phyloP scores from a whole-genome alignment of 2,888 invertebrate species.

The Acronicta leporina region DNA sequence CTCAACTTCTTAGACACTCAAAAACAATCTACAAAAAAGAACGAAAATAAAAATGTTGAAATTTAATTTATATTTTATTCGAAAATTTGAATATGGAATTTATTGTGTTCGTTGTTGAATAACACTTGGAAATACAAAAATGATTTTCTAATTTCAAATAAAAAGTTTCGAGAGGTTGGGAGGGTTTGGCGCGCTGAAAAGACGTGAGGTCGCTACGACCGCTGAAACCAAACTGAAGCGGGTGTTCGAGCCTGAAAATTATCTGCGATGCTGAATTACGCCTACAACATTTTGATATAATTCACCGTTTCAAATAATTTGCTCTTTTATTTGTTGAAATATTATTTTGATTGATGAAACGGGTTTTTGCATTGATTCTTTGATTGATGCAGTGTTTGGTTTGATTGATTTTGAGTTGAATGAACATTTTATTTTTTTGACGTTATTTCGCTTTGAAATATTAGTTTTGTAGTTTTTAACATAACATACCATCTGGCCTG shows the following conservation, averaged over 20 bases:
- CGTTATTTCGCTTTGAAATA: conserved; percentile 7
- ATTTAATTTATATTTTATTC: background rate
- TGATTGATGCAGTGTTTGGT: conserved; percentile 7
- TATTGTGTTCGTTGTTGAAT: background rate
- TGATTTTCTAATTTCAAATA: conserved; percentile 11
- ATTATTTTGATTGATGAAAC: conserved; percentile 11
- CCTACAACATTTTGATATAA: conserved; percentile 14
- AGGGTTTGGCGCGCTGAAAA: conserved; percentile 25
- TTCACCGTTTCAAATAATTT: background rate
- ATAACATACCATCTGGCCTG: no score
- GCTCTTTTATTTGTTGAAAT: background rate
- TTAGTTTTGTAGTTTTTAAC: background rate
- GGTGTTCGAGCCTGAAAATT: conserved; percentile 58
- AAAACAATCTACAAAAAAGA: conserved; percentile 8
- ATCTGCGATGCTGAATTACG: conserved; percentile 39
- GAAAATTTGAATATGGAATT: background rate
- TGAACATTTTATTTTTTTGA: background rate
- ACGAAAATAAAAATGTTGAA: conserved; percentile 7
- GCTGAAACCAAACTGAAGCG: conserved; percentile 70
- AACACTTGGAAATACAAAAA: conserved; percentile 1
- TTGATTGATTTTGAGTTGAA: conserved; percentile 5
- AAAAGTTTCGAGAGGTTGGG: conserved; percentile 61
- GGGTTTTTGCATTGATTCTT: conserved; percentile 1
- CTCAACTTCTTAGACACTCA: conserved; percentile 19
- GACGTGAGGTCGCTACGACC: conserved; percentile 59